Evolutionary conservation across 2,797 vertebrate genomes (phyloP), one percentile per base, ranked within the genome.

Genomic region (Gadopsis marmoratus): DNA sequence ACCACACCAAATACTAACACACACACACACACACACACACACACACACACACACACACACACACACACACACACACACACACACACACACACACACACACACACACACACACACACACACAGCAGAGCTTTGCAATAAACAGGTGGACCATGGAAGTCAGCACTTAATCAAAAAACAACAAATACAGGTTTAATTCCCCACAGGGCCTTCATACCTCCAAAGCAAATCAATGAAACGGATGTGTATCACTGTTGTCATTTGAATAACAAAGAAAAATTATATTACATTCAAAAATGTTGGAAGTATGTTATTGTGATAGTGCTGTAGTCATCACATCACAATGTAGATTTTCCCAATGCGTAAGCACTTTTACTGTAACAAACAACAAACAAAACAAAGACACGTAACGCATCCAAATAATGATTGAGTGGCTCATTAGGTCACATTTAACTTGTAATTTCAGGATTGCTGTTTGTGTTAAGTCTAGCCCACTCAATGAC

Each of bases 121-220:
- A 70, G 45, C 74, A 84, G 48, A 80, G 78, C 33, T 23, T 67
- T 76, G 79, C 70, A 81, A 74, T 92, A 87, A 91, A 88, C 87
- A 91, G 86, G 82, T 90, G 78, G 88, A 90, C 47, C 23, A 61
- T 45, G 55, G 74, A 90, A 91, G 89, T 92, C 93, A 93, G 91
- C 93, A 91, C 84, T 94, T 94, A 80, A 91, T 94, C 90, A 92
- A 89, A 86, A 84, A 84, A 71, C 53, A 83, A 77, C 81, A 91
- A 92, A 93, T 71, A 82, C 67, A 83, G 80, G 48, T 84, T 88
- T 70, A 62, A 81, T 91, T 94, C 73, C 90, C 90, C 71, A 77
- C 53, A 81, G 89, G 86, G 6, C 48, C 75, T 58, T 58, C 39
- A 48, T 76, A 77, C 56, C 66, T 76, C 75, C 47, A 55, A 54